Evolutionary conservation across 2,113 vertebrate genomes (phyloP), one percentile per base, ranked within the genome.

Genomic region (Coptodon rendalli): DNA sequence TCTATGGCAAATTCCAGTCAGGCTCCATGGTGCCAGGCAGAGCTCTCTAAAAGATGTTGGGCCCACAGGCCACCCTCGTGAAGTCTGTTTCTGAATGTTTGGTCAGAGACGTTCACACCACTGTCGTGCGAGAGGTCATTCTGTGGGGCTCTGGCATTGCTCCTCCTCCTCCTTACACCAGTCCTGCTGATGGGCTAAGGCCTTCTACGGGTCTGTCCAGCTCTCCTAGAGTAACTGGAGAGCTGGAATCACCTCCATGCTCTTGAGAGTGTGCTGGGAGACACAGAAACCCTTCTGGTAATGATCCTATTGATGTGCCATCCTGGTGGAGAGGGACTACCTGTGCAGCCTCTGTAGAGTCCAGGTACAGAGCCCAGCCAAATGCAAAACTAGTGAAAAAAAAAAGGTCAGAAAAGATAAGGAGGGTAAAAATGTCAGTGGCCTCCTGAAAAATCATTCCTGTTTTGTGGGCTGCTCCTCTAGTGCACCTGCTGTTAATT

Each of bases 151-250:
- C 9, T 63, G 31, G 31, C 31, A 36, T 36, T 63, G 59, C 59
- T 63, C 17, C 3, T 63, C 59, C 17, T 7, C 59, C 61, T 66
- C 31, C 61, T 66, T 66, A 36, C 31, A 0, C 31, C 17, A 66
- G 61, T 66, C 61, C 61, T 66, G 31, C 17, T 66, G 17, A 66
- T 66, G 17, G 61, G 61, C 59, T 63, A 34, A 66, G 61, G 31
- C 31, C 31, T 66, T 66, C 61, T 36, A 66, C 1, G 17, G 61
- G 61, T n/a, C 31, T 1, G 0, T 66, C 31, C 61, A 66, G 61
- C 59, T 63, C 16, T 63, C 59, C 59, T 63, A 66, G 61, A 36
- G 17, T 66, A 66, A 66, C 17, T n/a, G 36, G 17, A 66, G 31
- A n/a, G 61, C 31, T 36, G 31, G 17, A 66, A 66, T 66, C 31